These are phyloP conservation scores for Gymnobelideus leadbeateri DNA, from an alignment of 2,113 vertebrate genomes.

Conservation along the genomic window DNA sequence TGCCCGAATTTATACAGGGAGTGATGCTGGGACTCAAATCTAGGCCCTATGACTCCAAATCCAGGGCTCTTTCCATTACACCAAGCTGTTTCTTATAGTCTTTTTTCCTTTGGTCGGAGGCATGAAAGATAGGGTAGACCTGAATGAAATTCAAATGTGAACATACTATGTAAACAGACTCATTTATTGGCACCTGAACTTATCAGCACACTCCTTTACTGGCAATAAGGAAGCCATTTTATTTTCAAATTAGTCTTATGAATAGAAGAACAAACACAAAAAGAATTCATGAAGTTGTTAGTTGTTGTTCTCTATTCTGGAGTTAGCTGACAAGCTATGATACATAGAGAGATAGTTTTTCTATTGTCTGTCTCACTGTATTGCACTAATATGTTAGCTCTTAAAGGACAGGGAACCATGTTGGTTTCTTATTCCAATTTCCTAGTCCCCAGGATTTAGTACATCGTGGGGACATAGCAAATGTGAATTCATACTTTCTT, in stretches of 20 bases:
- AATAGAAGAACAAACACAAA: conserved; percentile 30
- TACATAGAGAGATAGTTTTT: background rate
- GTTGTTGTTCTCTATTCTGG: conserved; percentile 38
- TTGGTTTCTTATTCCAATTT: conserved; percentile 21
- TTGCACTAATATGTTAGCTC: background rate
- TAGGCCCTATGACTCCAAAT: background rate
- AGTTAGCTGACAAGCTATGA: conserved; percentile 12
- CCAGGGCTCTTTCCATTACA: background rate
- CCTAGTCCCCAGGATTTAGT: background rate
- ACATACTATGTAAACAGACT: background rate
- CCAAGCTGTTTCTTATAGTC: background rate
- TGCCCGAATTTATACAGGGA: background rate
- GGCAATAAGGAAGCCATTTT: conserved; percentile 34
- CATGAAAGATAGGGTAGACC: conserved; percentile 3
- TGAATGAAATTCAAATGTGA: background rate
- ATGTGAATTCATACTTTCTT: conserved; percentile 4
- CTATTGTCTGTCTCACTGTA: background rate
- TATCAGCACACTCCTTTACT: conserved; percentile 17
- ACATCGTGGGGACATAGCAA: background rate
- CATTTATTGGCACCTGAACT: background rate
- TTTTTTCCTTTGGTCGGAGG: background rate
- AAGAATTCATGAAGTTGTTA: conserved; percentile 25
- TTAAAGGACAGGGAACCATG: conserved; percentile 20
- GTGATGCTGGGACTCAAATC: background rate
- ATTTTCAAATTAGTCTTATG: conserved; percentile 38